Base-by-base conservation (phyloP, 2,113 vertebrate species). In the Salvelinus alpinus region DNA sequence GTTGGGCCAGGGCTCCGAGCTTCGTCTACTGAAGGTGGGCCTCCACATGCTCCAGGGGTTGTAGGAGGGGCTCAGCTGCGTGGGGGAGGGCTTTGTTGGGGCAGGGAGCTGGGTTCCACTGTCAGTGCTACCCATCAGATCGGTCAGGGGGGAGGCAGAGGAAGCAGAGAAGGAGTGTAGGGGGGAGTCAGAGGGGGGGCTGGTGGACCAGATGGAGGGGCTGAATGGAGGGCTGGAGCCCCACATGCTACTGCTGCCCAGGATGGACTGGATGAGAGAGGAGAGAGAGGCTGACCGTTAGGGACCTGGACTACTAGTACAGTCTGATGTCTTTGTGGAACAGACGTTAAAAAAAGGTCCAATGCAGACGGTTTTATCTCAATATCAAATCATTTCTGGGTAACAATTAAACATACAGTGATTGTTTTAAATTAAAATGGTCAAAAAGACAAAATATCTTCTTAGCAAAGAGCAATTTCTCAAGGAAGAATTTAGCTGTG, bases 141-240 rank as follows among this genome's bases (percentile, higher is more conserved):
- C 87, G 0, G 95, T 86, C 67, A 93, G 86, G 9, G 69, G 69
- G 69, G 47, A 51, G 47, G 48, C 12, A n/a, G 69, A 71, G 22
- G 92, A 0, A 29, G 95, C 91, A 85, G 92, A 92, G 89, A 93
- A 86, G 89, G 95, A 93, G 64, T 94, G 93, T 77, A 96, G 92
- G 81, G 88, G 71, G 74, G 65, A 59, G 38, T 54, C 51, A 18
- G 82, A 93, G 89, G 90, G 94, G 44, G 91, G 89, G 57, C 90
- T 94, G 86, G 95, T 96, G 57, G 96, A 96, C 96, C 96, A 97
- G 77, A 97, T 97, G 2, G 96, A 95, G 82, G 69, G 95, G 93
- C 94, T 95, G 92, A 96, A 96, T 0, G 95, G 94, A 84, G 93
- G 93, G 78, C 89, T 91, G 1, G 91, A 84, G 18, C 94, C 93